phyloP scores from a whole-genome alignment of 2,888 invertebrate genomes.

The Leptopilina myrica region DNA sequence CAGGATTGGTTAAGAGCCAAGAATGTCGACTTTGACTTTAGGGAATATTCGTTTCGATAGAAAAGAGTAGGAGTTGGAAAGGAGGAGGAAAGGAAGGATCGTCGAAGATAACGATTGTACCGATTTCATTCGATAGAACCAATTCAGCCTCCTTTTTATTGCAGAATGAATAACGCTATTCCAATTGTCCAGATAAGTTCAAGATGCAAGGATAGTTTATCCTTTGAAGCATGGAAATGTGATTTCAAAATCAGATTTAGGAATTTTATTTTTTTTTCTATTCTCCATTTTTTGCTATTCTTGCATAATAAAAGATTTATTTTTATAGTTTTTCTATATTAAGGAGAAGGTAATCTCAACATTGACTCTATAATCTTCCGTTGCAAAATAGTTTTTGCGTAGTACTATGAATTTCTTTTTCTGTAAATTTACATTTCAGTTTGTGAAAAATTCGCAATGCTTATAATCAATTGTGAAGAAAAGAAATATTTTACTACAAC shows the following conservation, averaged over 20 bases:
- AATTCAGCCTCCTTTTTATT: constrained; percentile 27
- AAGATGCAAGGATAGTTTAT: constrained; percentile 26
- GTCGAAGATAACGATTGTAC: constrained; percentile 46
- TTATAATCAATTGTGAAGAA: too few species aligned
- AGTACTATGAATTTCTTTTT: too few species aligned
- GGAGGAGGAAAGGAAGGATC: constrained; percentile 31
- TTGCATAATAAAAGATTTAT: constrained; percentile 29
- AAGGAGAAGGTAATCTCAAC: too few species aligned
- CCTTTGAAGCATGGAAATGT: not conserved
- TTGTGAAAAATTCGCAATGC: too few species aligned
- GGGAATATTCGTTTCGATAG: constrained; percentile 45
- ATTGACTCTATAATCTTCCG: too few species aligned
- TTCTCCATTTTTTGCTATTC: not conserved
- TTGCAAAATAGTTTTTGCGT: too few species aligned
- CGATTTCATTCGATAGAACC: constrained; percentile 43
- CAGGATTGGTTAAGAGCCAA: constrained; percentile 71
- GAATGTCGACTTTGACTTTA: constrained; percentile 59
- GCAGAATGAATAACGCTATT: constrained; percentile 32
- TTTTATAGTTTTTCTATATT: too few species aligned
- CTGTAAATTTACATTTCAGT: too few species aligned
- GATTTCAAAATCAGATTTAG: constrained; percentile 11
- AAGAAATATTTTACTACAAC: too few species aligned
- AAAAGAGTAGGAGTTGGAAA: constrained; percentile 33
- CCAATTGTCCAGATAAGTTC: constrained; percentile 8
- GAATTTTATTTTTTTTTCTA: not conserved